phyloP scores from a whole-genome alignment of 2,888 invertebrate species.

The Anodontia alba region DNA sequence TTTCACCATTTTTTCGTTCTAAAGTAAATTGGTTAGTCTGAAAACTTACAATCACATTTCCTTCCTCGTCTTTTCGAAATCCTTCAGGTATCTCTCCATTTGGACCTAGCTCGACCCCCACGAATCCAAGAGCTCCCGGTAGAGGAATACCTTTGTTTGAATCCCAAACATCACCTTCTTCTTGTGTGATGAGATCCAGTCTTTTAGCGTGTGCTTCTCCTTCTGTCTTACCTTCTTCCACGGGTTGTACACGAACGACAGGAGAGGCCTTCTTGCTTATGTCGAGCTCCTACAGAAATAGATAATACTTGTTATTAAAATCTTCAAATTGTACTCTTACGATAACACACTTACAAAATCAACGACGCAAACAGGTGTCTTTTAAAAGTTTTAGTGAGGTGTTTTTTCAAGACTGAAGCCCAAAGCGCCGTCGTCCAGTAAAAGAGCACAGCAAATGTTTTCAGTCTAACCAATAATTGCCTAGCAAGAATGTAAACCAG shows the following conservation, averaged over 20 bases:
- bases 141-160: neutral
- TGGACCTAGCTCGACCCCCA: conserved; percentile 23
- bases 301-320: neutral
- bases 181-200: conserved; percentile 36
- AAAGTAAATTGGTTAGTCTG: too few species aligned
- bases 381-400: too few species aligned
- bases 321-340: too few species aligned
- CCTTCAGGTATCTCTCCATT: conserved; percentile 57
- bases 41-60: conserved; percentile 59
- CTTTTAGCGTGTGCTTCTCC: neutral
- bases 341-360: too few species aligned
- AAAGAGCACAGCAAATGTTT: too few species aligned
- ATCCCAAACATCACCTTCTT: conserved; percentile 43
- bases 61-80: conserved; percentile 54
- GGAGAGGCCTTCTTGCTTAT: neutral
- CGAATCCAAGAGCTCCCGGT: neutral
- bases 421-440: too few species aligned
- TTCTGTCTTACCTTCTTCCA: neutral
- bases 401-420: too few species aligned
- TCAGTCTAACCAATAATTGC: too few species aligned
- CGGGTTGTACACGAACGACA: neutral
- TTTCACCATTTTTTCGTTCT: too few species aligned
- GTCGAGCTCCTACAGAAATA: neutral
- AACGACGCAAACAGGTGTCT: too few species aligned
- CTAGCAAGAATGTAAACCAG: too few species aligned